phyloP scores from a whole-genome alignment of 2,888 invertebrate genomes.

The Netelia melanura region DNA sequence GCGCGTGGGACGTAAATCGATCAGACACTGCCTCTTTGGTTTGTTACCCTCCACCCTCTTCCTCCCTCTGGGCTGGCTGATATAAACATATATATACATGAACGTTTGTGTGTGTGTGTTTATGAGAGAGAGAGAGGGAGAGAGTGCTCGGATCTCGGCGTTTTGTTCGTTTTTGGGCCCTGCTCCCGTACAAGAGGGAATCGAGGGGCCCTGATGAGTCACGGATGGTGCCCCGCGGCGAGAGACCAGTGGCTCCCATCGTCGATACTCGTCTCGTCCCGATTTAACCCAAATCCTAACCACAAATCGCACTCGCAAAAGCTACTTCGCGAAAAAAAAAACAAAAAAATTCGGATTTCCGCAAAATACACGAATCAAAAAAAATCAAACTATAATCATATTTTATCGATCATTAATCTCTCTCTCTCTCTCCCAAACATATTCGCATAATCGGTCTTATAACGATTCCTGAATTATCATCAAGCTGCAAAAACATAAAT shows the following conservation, averaged over 20 bases:
- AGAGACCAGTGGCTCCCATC: constrained; percentile 81
- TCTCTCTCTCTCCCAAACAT: background rate
- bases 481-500: background rate
- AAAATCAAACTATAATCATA: background rate
- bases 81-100: constrained; percentile 69
- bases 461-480: background rate
- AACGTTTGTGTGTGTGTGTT: constrained; percentile 69
- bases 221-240: constrained; percentile 84
- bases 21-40: constrained; percentile 80
- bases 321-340: background rate
- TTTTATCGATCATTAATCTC: background rate
- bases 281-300: background rate
- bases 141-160: constrained; percentile 53
- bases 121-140: constrained; percentile 29
- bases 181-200: constrained; percentile 83
- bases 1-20: constrained; percentile 83
- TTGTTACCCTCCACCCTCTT: constrained; percentile 59
- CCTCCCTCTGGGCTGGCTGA: constrained; percentile 67
- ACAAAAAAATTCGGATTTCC: background rate
- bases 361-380: background rate
- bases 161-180: constrained; percentile 78
- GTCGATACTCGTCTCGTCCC: constrained; percentile 27
- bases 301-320: background rate
- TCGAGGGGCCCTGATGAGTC: constrained; percentile 84
- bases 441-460: background rate